Base-by-base conservation (phyloP, 1,140 invertebrate species). In the Zaprionus vittiger region DNA sequence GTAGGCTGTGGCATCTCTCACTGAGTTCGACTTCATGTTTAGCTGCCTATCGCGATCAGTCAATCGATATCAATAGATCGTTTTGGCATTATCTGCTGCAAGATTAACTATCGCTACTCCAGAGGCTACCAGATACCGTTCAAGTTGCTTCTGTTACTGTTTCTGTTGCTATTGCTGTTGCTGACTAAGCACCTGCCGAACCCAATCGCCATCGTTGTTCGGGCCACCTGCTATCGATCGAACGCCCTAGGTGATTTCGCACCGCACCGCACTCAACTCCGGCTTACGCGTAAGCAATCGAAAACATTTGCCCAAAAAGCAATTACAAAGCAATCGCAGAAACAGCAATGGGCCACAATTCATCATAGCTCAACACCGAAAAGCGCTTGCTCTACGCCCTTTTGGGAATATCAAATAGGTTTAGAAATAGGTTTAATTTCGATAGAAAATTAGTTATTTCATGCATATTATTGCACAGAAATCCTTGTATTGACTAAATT, bases 321-420 rank as follows among this genome's bases (percentile, higher is more conserved):
- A 66, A 66, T 66, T 66, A 66, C 64, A 66, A 65, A 17, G 54
- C 54, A 59, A 68, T 60, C 41, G 65, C 55, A 68, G 57, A 61
- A 67, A 37, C 15, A 41, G 55, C 31, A 38, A 63, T 64, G 55
- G 26, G 7, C 60, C 59, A 38, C n/a, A 34, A 34, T 9, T 34
- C 31, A 11, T 11, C 9, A 34, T 34, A 11, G 9, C 9, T 11
- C 31, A 34, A 34, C 31, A 34, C 22, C 64, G 64, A 17, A 44
- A 1, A 15, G 2, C 14, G n/a, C 9, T n/a, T 66, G 54, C 64
- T 56, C 64, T 66, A 28, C n/a, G 12, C 31, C 1, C 1, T 2
- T 15, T 56, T n/a, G 1, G 12, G 20, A 15, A 41, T 41, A 15
- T 41, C 5, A 1, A n/a, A n/a, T 41, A 5, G 7, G 12, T n/a